Conservation (phyloP, 1,140 invertebrate species). For the Choristoneura fumiferana region DNA sequence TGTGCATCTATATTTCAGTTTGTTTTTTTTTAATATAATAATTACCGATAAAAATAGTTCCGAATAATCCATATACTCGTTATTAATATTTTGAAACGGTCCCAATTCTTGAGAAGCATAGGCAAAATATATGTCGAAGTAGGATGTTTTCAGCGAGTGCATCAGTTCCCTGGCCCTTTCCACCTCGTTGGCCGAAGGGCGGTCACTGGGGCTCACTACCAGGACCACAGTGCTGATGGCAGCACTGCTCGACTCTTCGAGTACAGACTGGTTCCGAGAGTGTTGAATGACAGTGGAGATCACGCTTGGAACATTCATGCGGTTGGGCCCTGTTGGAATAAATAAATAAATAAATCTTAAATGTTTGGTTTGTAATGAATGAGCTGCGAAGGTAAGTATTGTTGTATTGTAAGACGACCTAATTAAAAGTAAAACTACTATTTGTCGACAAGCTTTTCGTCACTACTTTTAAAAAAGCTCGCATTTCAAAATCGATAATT, state of each 20-base stretch:
- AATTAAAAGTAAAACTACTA: too few relatives aligned
- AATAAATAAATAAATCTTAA: too few relatives aligned
- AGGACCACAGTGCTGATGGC: constrained; percentile 63
- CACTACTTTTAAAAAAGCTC: too few relatives aligned
- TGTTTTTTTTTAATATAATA: too few relatives aligned
- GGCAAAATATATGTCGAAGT: constrained; percentile 68
- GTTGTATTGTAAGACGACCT: too few relatives aligned
- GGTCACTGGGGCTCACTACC: constrained; percentile 60
- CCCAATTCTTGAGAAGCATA: constrained; percentile 55
- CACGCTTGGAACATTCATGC: constrained; percentile 65
- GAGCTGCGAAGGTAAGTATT: too few relatives aligned
- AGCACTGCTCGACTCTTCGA: constrained; percentile 47
- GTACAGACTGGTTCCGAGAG: constrained; percentile 51
- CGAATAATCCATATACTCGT: constrained; percentile 65
- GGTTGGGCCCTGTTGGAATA: constrained; percentile 62
- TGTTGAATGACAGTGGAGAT: constrained; percentile 59
- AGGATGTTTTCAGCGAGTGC: constrained; percentile 51
- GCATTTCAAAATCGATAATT: too few relatives aligned
- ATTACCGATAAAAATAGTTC: constrained; percentile 62
- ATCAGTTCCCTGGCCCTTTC: constrained; percentile 57
- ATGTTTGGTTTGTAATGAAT: neutral
- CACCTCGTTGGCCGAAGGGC: constrained; percentile 54
- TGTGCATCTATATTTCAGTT: too few relatives aligned
- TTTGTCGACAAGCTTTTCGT: too few relatives aligned
- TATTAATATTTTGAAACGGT: constrained; percentile 63